Evolutionary conservation across 2,797 vertebrate genomes (phyloP).

Genomic region (Geotrypetes seraphini): DNA sequence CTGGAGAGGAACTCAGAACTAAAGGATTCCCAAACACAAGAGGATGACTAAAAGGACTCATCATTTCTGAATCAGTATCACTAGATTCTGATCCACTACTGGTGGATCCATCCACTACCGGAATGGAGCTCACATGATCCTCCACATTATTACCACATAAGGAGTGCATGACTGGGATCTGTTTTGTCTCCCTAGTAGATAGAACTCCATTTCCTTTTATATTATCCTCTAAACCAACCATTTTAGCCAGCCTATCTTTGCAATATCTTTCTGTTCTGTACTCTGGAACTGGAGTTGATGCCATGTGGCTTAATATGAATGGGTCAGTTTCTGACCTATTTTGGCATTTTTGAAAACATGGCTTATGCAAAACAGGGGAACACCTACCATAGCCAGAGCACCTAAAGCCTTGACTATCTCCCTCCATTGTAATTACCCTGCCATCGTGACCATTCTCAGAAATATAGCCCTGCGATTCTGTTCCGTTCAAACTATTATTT

Average conservation of each 20-base stretch:
- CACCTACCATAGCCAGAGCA: conserved; percentile 36
- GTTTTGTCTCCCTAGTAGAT: conserved; percentile 37
- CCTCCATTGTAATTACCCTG: conserved; percentile 27
- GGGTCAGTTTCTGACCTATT: conserved; percentile 67
- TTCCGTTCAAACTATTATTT: conserved; percentile 47
- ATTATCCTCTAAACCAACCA: conserved; percentile 57
- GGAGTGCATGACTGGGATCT: conserved; percentile 36
- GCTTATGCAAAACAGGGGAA: conserved; percentile 45
- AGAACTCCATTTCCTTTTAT: conserved; percentile 67
- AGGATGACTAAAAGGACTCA: conserved; percentile 49
- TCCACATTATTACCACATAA: conserved; percentile 18
- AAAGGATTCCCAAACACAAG: conserved; percentile 45
- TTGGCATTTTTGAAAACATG: conserved; percentile 43
- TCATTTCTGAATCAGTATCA: conserved; percentile 68
- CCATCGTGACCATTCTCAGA: conserved; percentile 66
- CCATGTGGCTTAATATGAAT: conserved; percentile 63
- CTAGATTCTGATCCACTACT: conserved; percentile 85
- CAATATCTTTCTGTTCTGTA: conserved; percentile 35
- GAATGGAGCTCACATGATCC: conserved; percentile 54
- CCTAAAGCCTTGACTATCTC: conserved; percentile 16
- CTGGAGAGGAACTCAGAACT: conserved; percentile 52
- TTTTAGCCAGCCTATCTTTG: conserved; percentile 35
- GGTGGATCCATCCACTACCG: conserved; percentile 68
- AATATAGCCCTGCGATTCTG: conserved; percentile 47
- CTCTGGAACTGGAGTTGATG: conserved; percentile 30